Percentiles rank a stretch among this genome's conserved stretches.
phyloP scores from a whole-genome alignment of 2,113 vertebrate species.

The Trochalopteron elliotii region DNA sequence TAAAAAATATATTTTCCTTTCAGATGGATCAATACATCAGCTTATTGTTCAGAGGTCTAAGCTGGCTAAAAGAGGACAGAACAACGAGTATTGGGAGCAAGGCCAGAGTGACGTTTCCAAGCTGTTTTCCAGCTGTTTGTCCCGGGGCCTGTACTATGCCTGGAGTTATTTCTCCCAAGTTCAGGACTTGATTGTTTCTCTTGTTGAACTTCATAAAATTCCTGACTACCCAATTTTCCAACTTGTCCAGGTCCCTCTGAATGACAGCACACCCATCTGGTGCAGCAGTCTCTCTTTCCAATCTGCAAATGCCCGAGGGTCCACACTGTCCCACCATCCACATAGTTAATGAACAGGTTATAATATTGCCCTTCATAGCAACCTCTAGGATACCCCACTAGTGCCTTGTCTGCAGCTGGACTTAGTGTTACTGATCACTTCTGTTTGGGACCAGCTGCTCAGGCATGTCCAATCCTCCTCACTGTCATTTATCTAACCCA shows the following conservation, averaged over 20 bases:
- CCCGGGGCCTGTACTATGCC: not conserved
- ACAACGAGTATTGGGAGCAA: not conserved
- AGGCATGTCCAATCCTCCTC: accelerated
- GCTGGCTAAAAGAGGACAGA: not conserved
- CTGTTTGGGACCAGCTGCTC: not conserved
- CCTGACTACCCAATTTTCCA: not conserved
- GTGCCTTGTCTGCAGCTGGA: not conserved
- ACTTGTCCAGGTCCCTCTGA: not conserved
- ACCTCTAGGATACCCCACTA: too few relatives aligned
- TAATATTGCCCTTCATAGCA: not conserved
- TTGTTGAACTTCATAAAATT: not conserved
- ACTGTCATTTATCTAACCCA: not conserved
- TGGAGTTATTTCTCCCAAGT: not conserved
- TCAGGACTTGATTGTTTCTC: not conserved
- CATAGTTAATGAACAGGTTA: not conserved
- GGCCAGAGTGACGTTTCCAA: not conserved
- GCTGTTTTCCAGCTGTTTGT: not conserved
- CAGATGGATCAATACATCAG: not conserved
- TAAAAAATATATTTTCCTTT: not conserved
- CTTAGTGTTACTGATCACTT: not conserved
- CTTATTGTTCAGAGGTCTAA: not conserved
- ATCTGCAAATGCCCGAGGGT: not conserved
- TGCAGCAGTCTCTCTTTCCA: not conserved
- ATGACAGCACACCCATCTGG: not conserved
- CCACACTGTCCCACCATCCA: not conserved